Base-by-base conservation (phyloP, 2,113 vertebrate genomes). In the Sinocyclocheilus grahami region DNA sequence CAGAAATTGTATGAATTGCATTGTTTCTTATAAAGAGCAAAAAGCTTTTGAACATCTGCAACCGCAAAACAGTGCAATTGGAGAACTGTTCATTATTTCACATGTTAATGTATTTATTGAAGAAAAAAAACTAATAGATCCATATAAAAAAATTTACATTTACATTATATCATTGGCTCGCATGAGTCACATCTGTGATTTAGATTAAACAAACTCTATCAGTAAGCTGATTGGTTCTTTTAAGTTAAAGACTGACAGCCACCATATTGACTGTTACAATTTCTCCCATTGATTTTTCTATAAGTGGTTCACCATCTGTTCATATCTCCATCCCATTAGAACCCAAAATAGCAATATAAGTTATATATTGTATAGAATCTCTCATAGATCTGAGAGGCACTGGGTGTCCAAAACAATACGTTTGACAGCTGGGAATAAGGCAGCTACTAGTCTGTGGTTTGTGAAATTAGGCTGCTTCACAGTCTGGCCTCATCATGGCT, bases 401-500 rank as follows among this genome's bases (percentile, higher is more conserved):
- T 78, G 53, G 18, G 51, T 60, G 53, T 55, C 42, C 42, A 69
- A 46, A 69, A 51, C 37, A 48, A 69, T 46, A 22, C 8, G 8
- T 72, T 72, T 71, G 63, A 14, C 27, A 85, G 62, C 80, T 78
- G 78, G n/a, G 58, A 78, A 5, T 20, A 20, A 42, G 86, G 58
- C 22, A 48, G n/a, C 69, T 76, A 72, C 80, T 72, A 65, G 51
- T 46, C 24, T 79, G 82, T 78, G 87, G 85, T 78, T 81, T 74
- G 83, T 82, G 76, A 63, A 90, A 72, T 81, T 87, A 78, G 86
- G 63, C 30, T 30, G 14, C 63, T 85, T 87, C 71, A 55, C 20
- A 72, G 86, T 72, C 83, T 87, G 86, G 84, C 86, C 51, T 82
- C 58, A 33, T 62, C 85, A 51, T 84, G 85, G 85, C 71, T 81